phyloP scores from a whole-genome alignment of 2,888 invertebrate species.

The Hypomecis atomaria region DNA sequence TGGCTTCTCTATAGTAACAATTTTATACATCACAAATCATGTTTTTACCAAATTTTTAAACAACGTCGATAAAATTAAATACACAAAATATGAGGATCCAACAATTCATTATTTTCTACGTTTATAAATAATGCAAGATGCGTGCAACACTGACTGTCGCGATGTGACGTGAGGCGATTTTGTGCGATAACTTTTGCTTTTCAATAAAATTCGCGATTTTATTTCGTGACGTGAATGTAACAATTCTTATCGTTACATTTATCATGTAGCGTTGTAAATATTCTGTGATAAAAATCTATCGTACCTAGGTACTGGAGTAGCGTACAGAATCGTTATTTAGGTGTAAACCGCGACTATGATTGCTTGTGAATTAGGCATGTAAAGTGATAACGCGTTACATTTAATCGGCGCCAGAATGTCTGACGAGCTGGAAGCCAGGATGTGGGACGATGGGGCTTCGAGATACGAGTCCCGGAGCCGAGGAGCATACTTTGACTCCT shows the following conservation, averaged over 20 bases:
- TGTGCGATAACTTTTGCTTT: conserved; percentile 34
- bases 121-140: no score
- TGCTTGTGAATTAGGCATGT: conserved; percentile 37
- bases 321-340: conserved; percentile 2
- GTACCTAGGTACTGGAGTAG: conserved; percentile 1
- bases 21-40: no score
- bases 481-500: conserved; percentile 73
- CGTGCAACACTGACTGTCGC: no score
- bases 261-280: conserved; percentile 47
- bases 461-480: conserved; percentile 70
- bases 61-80: no score
- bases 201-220: conserved; percentile 11
- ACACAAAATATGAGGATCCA: no score
- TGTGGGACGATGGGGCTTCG: conserved; percentile 79
- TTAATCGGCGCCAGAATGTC: conserved; percentile 78
- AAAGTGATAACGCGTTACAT: conserved; percentile 35
- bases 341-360: conserved; percentile 4
- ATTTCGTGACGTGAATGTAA: conserved; percentile 2
- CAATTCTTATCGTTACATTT: conserved; percentile 43
- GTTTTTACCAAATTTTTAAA: no score
- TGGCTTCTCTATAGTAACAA: no score
- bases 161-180: no score
- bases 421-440: conserved; percentile 80
- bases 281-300: conserved; percentile 44
- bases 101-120: no score